phyloP scores from a whole-genome alignment of 2,797 vertebrate species.

The Microtus californicus region DNA sequence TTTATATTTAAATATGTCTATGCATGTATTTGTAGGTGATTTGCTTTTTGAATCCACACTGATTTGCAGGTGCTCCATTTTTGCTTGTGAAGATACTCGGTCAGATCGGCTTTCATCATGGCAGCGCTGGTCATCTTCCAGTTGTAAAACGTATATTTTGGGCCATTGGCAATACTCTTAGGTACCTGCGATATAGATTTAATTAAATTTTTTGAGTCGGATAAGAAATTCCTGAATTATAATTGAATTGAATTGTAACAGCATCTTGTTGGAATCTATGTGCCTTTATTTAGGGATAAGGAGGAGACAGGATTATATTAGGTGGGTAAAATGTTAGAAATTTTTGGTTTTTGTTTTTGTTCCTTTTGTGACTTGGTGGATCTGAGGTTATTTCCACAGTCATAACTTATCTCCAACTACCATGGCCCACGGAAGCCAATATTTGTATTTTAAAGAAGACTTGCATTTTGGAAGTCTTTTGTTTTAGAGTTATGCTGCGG shows the following conservation, averaged over 20 bases:
- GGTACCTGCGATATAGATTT: background rate
- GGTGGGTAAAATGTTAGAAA: background rate
- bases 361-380: background rate
- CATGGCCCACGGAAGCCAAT: background rate
- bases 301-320: background rate
- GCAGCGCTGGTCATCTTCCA: background rate
- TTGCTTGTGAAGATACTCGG: background rate
- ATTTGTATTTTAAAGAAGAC: background rate
- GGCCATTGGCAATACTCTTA: background rate
- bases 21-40: background rate
- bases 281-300: background rate
- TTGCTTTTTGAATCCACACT: background rate
- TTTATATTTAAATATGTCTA: slow-evolving; percentile 44
- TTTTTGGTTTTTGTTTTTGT: background rate
- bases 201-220: slow-evolving; percentile 16
- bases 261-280: background rate
- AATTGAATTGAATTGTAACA: background rate
- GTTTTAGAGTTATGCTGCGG: background rate
- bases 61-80: background rate
- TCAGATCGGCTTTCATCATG: background rate
- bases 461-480: slow-evolving; percentile 42
- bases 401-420: background rate
- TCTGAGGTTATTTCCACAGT: background rate
- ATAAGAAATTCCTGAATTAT: slow-evolving; percentile 16
- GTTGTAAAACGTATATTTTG: background rate